Percentiles rank a stretch among this genome's conserved stretches.
phyloP scores from a whole-genome alignment of 2,888 invertebrate genomes.

The Lasioglossum calceatum region DNA sequence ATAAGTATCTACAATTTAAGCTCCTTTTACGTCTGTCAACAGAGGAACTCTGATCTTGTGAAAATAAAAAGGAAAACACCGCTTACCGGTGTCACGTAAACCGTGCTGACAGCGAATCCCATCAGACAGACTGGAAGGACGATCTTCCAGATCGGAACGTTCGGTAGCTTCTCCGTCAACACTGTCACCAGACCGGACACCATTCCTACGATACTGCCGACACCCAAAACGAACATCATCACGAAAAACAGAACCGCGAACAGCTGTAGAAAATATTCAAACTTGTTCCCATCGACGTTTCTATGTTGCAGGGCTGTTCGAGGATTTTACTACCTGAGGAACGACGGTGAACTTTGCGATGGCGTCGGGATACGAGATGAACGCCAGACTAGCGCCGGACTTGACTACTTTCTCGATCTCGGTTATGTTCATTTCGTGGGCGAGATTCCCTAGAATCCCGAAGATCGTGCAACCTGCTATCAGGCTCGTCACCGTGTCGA shows the following conservation, averaged over 20 bases:
- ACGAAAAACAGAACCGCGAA: slow-evolving; percentile 86
- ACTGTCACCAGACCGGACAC: slow-evolving; percentile 83
- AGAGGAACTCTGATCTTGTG: neutral
- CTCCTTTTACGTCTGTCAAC: neutral
- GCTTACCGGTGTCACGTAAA: slow-evolving; percentile 85
- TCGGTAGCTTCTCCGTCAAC: slow-evolving; percentile 84
- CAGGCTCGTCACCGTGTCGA: slow-evolving; percentile 93
- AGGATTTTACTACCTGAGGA: slow-evolving; percentile 85
- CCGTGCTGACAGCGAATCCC: slow-evolving; percentile 83
- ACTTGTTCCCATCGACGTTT: neutral
- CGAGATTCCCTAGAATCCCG: slow-evolving; percentile 92
- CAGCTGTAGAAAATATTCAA: slow-evolving; percentile 84
- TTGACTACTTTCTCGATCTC: slow-evolving; percentile 89
- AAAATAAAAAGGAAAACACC: neutral
- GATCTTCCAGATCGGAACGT: slow-evolving; percentile 81
- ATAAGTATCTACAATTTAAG: neutral
- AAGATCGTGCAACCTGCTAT: slow-evolving; percentile 94
- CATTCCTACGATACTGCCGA: slow-evolving; percentile 85
- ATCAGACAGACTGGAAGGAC: slow-evolving; percentile 80
- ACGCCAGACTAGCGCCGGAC: slow-evolving; percentile 92
- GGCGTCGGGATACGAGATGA: slow-evolving; percentile 94
- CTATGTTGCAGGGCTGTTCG: neutral
- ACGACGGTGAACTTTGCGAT: slow-evolving; percentile 90
- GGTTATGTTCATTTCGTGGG: slow-evolving; percentile 88
- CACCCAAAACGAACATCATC: slow-evolving; percentile 85